A percentile compares a stretch with the other conserved stretches of the same genome.
Evolutionary conservation across 2,888 invertebrate species (phyloP).

Genomic region (Athalia circularis): DNA sequence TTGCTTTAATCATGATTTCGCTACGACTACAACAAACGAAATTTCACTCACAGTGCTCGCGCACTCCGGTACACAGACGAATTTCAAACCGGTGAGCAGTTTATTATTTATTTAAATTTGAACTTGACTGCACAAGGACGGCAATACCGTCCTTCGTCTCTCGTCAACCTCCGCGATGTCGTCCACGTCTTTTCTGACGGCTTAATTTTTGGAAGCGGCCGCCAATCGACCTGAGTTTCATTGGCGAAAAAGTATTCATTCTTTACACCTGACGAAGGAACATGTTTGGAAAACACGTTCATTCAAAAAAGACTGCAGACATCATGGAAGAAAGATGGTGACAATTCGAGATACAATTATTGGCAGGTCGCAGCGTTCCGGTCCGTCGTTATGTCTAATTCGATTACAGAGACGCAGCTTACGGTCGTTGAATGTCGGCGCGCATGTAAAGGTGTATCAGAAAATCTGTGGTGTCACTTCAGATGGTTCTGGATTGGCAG

Average conservation of each 20-base stretch:
- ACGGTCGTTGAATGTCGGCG: no score
- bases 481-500: conserved; percentile 5
- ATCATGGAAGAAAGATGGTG: not conserved
- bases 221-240: no score
- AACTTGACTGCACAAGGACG: conserved; percentile 4
- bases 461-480: not conserved
- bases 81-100: conserved; percentile 16
- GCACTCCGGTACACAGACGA: not conserved
- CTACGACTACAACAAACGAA: conserved; percentile 33
- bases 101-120: conserved; percentile 40
- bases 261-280: not conserved
- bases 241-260: not conserved
- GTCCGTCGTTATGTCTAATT: not conserved
- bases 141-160: not conserved
- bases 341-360: conserved; percentile 5
- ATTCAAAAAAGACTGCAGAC: no score
- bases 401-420: no score
- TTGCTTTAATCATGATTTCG: conserved; percentile 43
- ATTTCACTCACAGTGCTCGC: conserved; percentile 29
- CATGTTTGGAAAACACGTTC: not conserved
- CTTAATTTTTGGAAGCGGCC: not conserved
- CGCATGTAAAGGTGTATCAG: no score
- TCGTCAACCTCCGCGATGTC: not conserved
- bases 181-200: not conserved
- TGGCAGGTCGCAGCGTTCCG: not conserved